These are phyloP conservation scores for Lithosia quadra DNA, from an alignment of 2,888 invertebrate species.

Conservation along the genomic window DNA sequence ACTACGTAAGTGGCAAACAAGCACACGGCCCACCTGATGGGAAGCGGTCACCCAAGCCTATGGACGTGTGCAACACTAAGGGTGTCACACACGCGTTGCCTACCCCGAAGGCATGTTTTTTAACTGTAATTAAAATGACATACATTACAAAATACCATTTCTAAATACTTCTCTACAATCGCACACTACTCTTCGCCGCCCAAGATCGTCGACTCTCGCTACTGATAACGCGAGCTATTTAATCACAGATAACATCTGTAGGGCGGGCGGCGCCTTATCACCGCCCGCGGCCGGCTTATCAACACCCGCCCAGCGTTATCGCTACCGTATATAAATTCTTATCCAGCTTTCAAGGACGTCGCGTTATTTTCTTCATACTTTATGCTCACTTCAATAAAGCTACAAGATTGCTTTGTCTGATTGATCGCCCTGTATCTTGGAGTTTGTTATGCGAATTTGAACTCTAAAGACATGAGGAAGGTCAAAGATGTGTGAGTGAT, in stretches of 20 bases:
- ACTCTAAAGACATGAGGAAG: background rate
- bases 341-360: slow-evolving; percentile 64
- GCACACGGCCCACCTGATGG: no score
- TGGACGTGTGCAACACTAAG: no score
- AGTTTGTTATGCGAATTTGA: background rate
- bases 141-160: background rate
- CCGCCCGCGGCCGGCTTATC: slow-evolving; percentile 72
- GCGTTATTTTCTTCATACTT: slow-evolving; percentile 50
- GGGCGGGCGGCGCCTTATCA: slow-evolving; percentile 77
- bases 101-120: no score
- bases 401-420: slow-evolving; percentile 42
- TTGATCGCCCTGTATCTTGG: slow-evolving; percentile 28
- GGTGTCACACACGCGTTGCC: no score
- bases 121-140: no score
- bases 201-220: slow-evolving; percentile 69
- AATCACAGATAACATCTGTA: slow-evolving; percentile 80
- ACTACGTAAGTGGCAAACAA: no score
- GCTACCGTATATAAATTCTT: slow-evolving; percentile 75
- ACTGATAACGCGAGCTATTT: slow-evolving; percentile 79
- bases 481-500: background rate
- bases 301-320: slow-evolving; percentile 70
- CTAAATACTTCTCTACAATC: slow-evolving; percentile 41
- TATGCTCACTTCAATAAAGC: slow-evolving; percentile 47
- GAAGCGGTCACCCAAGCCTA: no score
- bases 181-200: slow-evolving; percentile 58